phyloP scores from a whole-genome alignment of 2,888 invertebrate species.

The Eumerus sabulonum region DNA sequence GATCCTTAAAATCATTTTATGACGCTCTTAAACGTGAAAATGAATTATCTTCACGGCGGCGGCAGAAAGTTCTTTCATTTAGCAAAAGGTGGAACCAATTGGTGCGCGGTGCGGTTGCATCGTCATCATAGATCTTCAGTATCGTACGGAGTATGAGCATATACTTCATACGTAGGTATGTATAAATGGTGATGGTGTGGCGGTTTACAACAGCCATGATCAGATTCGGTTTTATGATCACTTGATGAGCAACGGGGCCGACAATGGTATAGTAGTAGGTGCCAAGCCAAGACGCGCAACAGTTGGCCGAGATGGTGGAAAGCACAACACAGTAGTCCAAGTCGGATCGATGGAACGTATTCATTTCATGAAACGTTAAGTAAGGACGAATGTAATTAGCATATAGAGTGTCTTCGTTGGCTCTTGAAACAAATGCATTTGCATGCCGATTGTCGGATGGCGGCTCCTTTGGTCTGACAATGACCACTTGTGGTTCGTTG shows the following conservation, averaged over 20 bases:
- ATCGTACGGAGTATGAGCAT: too few relatives aligned
- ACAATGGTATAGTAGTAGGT: background rate
- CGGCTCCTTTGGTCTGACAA: conserved; percentile 23
- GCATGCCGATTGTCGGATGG: conserved; percentile 56
- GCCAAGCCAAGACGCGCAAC: too few relatives aligned
- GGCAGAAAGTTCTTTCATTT: conserved; percentile 56
- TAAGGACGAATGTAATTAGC: conserved; percentile 63
- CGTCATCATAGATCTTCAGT: conserved; percentile 40
- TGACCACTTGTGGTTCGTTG: conserved; percentile 13
- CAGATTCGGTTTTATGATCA: conserved; percentile 61
- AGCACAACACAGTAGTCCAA: conserved; percentile 62
- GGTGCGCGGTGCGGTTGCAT: conserved; percentile 13
- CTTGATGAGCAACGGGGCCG: conserved; percentile 18
- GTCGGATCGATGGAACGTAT: conserved; percentile 63
- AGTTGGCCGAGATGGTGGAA: too few relatives aligned
- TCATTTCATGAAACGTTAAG: conserved; percentile 51
- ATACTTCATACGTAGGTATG: too few relatives aligned
- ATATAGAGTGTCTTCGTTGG: conserved; percentile 55
- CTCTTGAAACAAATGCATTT: conserved; percentile 64
- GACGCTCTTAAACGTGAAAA: conserved; percentile 63
- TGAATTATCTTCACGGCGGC: conserved; percentile 60
- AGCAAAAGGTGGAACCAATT: conserved; percentile 62
- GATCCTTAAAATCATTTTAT: conserved; percentile 61
- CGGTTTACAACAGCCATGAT: conserved; percentile 19
- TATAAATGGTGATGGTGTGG: background rate